Percentiles rank a stretch among this genome's conserved stretches.
phyloP scores from a whole-genome alignment of 2,888 invertebrate genomes.

The Ecdyonurus torrentis region DNA sequence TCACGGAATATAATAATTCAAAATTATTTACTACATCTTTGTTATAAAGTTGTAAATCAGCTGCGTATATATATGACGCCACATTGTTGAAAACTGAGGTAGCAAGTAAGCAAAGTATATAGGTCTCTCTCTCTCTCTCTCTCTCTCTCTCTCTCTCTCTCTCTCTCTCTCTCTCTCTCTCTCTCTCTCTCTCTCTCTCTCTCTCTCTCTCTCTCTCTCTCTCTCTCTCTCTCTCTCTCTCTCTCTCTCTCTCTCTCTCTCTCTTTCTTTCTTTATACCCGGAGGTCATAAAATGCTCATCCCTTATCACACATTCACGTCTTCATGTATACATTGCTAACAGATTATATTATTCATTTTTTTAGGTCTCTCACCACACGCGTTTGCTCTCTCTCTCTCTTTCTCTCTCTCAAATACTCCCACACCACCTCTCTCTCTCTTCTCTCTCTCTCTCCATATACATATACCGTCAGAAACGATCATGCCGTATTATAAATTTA shows the following conservation, averaged over 20 bases:
- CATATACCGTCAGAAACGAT: neutral
- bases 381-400: neutral
- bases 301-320: slow-evolving; percentile 3
- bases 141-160: too few species aligned
- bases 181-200: too few species aligned
- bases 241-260: neutral
- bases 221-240: neutral
- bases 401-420: neutral
- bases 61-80: neutral
- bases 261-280: neutral
- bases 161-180: too few species aligned
- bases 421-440: neutral
- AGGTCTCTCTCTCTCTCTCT: too few species aligned
- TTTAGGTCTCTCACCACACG: neutral
- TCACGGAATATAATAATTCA: neutral
- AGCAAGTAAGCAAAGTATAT: neutral
- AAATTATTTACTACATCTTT: neutral
- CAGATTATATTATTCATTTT: neutral
- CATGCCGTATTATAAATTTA: neutral
- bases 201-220: neutral
- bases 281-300: slow-evolving; percentile 4
- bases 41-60: neutral
- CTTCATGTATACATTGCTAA: neutral
- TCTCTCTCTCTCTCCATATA: neutral
- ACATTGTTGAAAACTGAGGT: slow-evolving; percentile 5